Percentiles rank a stretch among this genome's conserved stretches.
Evolutionary conservation across 2,888 invertebrate genomes (phyloP).

Genomic region (Hyalella azteca): DNA sequence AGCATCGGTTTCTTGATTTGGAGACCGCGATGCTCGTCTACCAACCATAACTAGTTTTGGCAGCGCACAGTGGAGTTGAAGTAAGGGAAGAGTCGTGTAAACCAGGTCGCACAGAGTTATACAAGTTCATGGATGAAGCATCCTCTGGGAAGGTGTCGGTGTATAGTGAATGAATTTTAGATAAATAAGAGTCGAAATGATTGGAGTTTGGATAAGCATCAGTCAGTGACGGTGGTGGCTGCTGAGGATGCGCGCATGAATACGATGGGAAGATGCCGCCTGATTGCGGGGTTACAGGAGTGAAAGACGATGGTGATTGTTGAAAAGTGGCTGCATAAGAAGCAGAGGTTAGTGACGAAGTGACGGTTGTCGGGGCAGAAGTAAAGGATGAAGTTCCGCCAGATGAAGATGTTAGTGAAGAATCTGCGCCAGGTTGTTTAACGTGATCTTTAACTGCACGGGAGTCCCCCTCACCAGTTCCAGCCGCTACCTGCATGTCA

Average conservation of each 20-base stretch:
- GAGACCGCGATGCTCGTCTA: too few species aligned
- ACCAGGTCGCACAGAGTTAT: conserved; percentile 88
- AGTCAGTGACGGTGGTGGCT: background rate
- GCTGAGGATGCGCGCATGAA: background rate
- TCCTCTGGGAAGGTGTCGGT: conserved; percentile 67
- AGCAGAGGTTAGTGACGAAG: background rate
- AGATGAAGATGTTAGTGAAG: conserved; percentile 85
- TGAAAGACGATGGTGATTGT: background rate
- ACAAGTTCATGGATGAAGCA: conserved; percentile 75
- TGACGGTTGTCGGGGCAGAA: background rate
- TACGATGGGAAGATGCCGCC: background rate
- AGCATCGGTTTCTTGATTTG: too few species aligned
- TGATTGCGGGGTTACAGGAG: background rate
- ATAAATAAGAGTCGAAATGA: conserved; percentile 91
- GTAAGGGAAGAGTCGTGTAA: conserved; percentile 90
- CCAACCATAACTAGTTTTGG: background rate
- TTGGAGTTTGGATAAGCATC: conserved; percentile 68
- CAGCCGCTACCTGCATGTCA: conserved; percentile 70
- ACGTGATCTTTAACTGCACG: conserved; percentile 90
- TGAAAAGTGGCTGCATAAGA: background rate
- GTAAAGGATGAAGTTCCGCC: conserved; percentile 64
- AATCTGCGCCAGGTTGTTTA: conserved; percentile 88
- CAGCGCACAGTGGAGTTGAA: conserved; percentile 77
- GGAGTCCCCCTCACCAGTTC: conserved; percentile 72
- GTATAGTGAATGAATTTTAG: conserved; percentile 88